A percentile compares a stretch with the other conserved stretches of the same genome.
phyloP scores from a whole-genome alignment of 2,888 invertebrate species.

The Hedya salicella region DNA sequence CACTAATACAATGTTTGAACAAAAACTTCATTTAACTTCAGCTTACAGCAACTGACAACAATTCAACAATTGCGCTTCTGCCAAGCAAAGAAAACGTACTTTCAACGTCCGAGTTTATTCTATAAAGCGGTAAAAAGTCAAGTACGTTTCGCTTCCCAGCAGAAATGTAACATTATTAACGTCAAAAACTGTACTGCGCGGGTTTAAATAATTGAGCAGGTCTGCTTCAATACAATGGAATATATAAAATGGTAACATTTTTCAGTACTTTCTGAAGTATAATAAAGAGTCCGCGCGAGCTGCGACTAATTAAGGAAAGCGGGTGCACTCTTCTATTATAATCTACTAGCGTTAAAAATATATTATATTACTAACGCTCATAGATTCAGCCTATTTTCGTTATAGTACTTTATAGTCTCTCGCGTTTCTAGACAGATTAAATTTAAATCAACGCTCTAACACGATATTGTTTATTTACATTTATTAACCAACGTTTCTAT shows the following conservation, averaged over 20 bases:
- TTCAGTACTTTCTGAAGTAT: neutral
- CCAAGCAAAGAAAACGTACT: constrained; percentile 16
- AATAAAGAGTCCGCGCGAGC: neutral
- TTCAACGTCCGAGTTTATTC: constrained; percentile 22
- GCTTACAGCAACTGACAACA: neutral
- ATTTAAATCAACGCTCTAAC: no score
- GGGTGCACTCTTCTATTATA: neutral
- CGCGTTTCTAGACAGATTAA: no score
- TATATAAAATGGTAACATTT: constrained; percentile 10
- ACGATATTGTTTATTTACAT: no score
- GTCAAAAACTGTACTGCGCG: constrained; percentile 5
- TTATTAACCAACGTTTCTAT: no score
- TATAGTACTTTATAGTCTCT: no score
- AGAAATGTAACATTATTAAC: constrained; percentile 31
- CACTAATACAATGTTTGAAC: no score
- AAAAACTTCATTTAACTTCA: no score
- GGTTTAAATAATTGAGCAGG: constrained; percentile 23
- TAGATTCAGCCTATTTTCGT: no score
- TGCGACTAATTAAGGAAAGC: neutral
- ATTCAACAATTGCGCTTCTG: constrained; percentile 7
- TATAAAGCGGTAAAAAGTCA: constrained; percentile 18
- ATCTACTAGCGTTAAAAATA: no score
- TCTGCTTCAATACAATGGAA: constrained; percentile 15
- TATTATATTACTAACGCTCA: no score
- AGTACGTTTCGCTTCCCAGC: constrained; percentile 22